These are phyloP conservation scores for Aphidius colemani DNA, from an alignment of 2,888 invertebrate genomes.

Conservation along the genomic window DNA sequence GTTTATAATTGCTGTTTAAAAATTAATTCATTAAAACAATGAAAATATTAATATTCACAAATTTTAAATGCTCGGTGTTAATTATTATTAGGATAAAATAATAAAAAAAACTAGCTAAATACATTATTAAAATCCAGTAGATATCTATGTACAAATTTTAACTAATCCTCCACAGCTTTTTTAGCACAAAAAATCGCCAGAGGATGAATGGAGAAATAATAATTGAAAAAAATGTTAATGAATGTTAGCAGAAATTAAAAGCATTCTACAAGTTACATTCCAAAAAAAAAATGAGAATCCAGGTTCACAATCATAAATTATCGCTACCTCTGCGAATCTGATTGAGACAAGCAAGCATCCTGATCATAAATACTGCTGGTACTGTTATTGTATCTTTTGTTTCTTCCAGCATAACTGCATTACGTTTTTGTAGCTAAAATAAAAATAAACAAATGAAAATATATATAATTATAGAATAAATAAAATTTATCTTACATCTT, in stretches of 20 bases:
- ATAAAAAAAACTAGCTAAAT: too few species aligned
- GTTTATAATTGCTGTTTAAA: neutral
- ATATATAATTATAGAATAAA: neutral
- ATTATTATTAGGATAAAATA: too few species aligned
- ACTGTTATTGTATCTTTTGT: slow-evolving; percentile 86
- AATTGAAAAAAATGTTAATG: too few species aligned
- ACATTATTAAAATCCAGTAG: too few species aligned
- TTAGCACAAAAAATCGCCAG: too few species aligned
- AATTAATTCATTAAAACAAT: too few species aligned
- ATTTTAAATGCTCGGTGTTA: too few species aligned
- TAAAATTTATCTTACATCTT: slow-evolving; percentile 63
- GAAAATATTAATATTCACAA: too few species aligned
- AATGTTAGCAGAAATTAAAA: slow-evolving; percentile 23
- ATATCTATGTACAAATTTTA: too few species aligned
- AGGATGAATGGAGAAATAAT: too few species aligned
- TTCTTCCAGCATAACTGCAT: slow-evolving; percentile 83
- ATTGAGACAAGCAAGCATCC: slow-evolving; percentile 73
- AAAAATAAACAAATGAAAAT: neutral
- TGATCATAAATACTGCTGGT: slow-evolving; percentile 84
- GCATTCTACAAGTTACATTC: slow-evolving; percentile 25
- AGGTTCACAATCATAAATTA: slow-evolving; percentile 44
- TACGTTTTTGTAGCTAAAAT: slow-evolving; percentile 72
- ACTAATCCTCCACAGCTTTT: too few species aligned
- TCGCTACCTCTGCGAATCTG: slow-evolving; percentile 65
- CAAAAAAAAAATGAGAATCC: slow-evolving; percentile 22